Percentiles rank a stretch among this genome's conserved stretches.
These are phyloP conservation scores for Eleutherodactylus coqui DNA, from an alignment of 2,797 vertebrate species.

Conservation along the genomic window DNA sequence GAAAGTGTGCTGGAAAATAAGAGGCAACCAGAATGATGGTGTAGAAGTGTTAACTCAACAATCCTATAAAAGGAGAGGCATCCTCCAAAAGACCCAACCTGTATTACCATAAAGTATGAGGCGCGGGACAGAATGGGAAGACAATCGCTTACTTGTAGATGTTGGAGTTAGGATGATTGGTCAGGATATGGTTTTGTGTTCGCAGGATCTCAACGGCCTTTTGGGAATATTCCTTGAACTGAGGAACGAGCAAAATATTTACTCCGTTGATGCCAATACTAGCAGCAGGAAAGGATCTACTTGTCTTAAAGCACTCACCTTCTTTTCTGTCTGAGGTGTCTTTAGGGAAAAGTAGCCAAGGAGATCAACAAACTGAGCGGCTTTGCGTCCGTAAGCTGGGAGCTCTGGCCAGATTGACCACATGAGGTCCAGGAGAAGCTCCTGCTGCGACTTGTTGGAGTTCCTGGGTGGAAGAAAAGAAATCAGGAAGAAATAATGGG, in stretches of 20 bases:
- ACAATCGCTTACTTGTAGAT: conserved; percentile 91
- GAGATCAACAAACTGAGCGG: conserved; percentile 97
- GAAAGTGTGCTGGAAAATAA: conserved; percentile 86
- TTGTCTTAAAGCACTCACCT: conserved; percentile 75
- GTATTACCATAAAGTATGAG: background rate
- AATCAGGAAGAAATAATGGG: background rate
- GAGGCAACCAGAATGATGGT: background rate
- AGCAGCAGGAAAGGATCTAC: background rate
- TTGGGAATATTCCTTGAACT: conserved; percentile 98
- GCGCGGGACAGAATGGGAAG: background rate
- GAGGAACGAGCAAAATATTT: background rate
- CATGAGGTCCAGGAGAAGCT: conserved; percentile 93
- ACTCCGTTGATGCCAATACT: background rate
- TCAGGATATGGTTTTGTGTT: conserved; percentile 97
- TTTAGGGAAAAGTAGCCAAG: conserved; percentile 98
- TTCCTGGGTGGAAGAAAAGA: conserved; percentile 77
- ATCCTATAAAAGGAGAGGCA: too few relatives aligned
- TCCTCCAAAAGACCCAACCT: background rate
- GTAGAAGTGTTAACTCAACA: background rate
- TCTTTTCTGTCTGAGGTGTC: conserved; percentile 97
- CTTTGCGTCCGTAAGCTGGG: conserved; percentile 97
- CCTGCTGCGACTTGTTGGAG: conserved; percentile 96
- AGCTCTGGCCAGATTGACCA: conserved; percentile 99
- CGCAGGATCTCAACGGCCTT: conserved; percentile 97
- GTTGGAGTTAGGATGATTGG: conserved; percentile 99